Percentiles rank a stretch among this genome's conserved stretches.
Conservation (phyloP, 2,888 invertebrate genomes). For the Pammene fasciana region DNA sequence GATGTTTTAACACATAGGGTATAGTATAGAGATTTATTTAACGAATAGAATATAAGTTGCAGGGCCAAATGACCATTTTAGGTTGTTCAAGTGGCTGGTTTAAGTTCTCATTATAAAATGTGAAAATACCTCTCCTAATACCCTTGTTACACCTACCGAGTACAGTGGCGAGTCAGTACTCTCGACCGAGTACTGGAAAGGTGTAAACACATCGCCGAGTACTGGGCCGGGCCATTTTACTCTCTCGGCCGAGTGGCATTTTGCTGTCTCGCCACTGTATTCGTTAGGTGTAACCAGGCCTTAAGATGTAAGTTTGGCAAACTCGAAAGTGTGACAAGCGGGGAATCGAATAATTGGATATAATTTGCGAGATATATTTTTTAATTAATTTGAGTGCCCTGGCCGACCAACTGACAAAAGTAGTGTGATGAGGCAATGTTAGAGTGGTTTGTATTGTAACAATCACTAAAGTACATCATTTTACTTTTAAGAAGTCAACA, state of each 20-base stretch:
- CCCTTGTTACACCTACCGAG: too few relatives aligned
- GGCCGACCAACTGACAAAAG: too few relatives aligned
- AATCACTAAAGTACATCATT: background rate
- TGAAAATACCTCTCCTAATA: conserved; percentile 29
- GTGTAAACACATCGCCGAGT: too few relatives aligned
- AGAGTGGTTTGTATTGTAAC: background rate
- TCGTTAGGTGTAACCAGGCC: too few relatives aligned
- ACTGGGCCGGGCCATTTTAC: too few relatives aligned
- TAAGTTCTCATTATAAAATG: conserved; percentile 35
- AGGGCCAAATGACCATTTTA: conserved; percentile 29
- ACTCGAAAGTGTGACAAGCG: background rate
- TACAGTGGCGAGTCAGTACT: too few relatives aligned
- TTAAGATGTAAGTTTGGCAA: conserved; percentile 21
- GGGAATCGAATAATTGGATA: conserved; percentile 8
- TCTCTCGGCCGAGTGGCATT: too few relatives aligned
- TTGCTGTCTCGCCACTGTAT: too few relatives aligned
- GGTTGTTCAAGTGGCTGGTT: conserved; percentile 18
- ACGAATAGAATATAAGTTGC: conserved; percentile 37
- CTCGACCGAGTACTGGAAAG: too few relatives aligned
- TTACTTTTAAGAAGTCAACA: background rate
- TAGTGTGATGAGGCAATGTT: too few relatives aligned
- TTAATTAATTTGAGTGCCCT: background rate
- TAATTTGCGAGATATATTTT: background rate
- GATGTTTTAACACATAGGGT: conserved; percentile 13
- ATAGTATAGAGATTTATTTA: conserved; percentile 34